Evolutionary conservation across 2,888 invertebrate genomes (phyloP).

Genomic region (Malthinus flaveolus): DNA sequence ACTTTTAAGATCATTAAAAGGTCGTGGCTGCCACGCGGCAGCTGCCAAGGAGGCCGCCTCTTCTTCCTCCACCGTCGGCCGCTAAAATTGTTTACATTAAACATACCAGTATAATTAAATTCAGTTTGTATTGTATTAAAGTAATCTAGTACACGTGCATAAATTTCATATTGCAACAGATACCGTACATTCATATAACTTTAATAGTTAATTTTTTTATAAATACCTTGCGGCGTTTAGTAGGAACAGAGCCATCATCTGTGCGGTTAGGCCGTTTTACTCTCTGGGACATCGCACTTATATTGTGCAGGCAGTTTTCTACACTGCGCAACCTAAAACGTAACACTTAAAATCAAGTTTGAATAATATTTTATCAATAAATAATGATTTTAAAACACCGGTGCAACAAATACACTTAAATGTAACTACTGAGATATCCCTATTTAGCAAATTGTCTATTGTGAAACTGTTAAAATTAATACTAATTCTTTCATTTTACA

Average conservation of each 20-base stretch:
- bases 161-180: background rate
- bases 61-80: constrained; percentile 62
- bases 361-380: too few relatives aligned
- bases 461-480: too few relatives aligned
- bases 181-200: too few relatives aligned
- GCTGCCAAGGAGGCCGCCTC: constrained; percentile 68
- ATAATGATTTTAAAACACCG: too few relatives aligned
- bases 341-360: background rate
- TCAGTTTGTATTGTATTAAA: background rate
- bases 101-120: constrained; percentile 24
- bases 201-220: background rate
- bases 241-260: constrained; percentile 70
- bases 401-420: too few relatives aligned
- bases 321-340: constrained; percentile 48
- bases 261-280: constrained; percentile 74
- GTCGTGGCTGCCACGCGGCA: constrained; percentile 77
- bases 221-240: constrained; percentile 76
- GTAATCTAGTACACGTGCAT: background rate
- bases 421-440: too few relatives aligned
- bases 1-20: constrained; percentile 84
- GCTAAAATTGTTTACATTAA: constrained; percentile 43
- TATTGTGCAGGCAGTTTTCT: constrained; percentile 48
- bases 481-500: background rate
- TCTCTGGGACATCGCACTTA: constrained; percentile 72
- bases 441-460: too few relatives aligned